Evolutionary conservation across 2,113 vertebrate species (phyloP), one percentile per base, ranked within the genome.

Genomic region (Otolemur garnettii): DNA sequence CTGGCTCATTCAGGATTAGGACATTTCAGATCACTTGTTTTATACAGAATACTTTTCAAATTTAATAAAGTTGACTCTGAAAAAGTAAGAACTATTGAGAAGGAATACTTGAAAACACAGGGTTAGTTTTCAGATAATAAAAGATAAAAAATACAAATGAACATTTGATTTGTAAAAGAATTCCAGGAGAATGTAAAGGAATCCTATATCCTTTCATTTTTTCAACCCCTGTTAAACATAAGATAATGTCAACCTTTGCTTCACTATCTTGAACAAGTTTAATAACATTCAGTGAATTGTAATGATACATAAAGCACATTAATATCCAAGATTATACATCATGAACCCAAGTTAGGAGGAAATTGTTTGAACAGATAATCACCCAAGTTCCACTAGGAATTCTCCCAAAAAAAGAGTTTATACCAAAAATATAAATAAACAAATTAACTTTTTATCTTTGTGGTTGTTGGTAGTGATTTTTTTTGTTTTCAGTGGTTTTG

Each of bases 121-220:
- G 10, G 14, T 59, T 87, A 77, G 17, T 95, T 94, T 96, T 93
- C 81, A 97, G 71, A 90, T 77, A 10, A 87, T 87, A 42, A 96
- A 94, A 93, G 14, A 82, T 30, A 95, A 90, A 94, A 77, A 78
- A 62, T 90, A 53, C 68, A 92, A 87, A 95, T 42, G 22, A 92
- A 95, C 50, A 90, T 0, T 64, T 14, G 21, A 5, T 74, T 90
- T 26, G 78, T 30, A 95, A 84, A n/a, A 30, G 78, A 84, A 88
- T 77, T 92, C 30, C n/a, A 88, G 14, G n/a, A 38, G 75, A 90
- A 4, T 33, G 53, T 68, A 92, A 88, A 68, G 68, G 13, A 13
- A 30, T 59, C 26, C 42, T 68, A 33, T 24, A 90, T 69, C n/a
- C 18, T 2, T 85, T 28, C 28, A 64, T 91, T 96, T 96, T 77